Base-by-base conservation (phyloP, 2,113 vertebrate species). In the Cyprinodon variegatus region DNA sequence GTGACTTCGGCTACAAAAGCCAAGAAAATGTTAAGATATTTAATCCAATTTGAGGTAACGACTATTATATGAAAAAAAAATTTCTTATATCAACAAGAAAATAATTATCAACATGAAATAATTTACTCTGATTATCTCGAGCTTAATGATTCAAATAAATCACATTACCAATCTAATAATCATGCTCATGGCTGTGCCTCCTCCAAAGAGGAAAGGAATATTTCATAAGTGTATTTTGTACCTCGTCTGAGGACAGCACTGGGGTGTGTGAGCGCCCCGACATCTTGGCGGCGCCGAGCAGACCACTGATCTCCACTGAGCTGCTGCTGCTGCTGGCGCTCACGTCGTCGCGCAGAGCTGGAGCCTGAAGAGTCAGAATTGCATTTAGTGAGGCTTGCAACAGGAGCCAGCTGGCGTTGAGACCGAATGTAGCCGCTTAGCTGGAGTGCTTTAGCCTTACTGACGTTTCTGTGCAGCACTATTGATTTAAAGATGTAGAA, bases 291-390 rank as follows among this genome's bases (percentile, higher is more conserved):
- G 96, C 96, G 8, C 93, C 92, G 91, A 95, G 92, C 75, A 95
- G 86, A 29, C 96, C 96, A 0, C 96, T 96, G 90, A 99, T 73
- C 82, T 98, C 98, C 77, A 95, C 95, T 0, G 97, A 98, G 85
- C 97, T 98, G 70, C 95, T 94, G 84, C 96, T 98, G 84, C 97
- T 98, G 94, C 97, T 98, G 87, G 94, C 94, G 20, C 96, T 98
- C 93, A 97, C 94, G 83, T 97, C 96, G 59, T 98, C 96, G 0
- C 88, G 96, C 86, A 95, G 84, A 1, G 92, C 76, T 29, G 96
- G 95, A 69, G 94, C 96, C 97, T 99, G 91, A 71, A 79, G 87
- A 76, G 68, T 77, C 70, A 65, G 63, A 62, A 67, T 39, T 74
- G 75, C 68, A 45, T 48, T 22, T 20, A 48, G 13, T 64, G 20